Conservation (phyloP, 2,797 vertebrate species). For the Enteromius unitaeniatus region DNA sequence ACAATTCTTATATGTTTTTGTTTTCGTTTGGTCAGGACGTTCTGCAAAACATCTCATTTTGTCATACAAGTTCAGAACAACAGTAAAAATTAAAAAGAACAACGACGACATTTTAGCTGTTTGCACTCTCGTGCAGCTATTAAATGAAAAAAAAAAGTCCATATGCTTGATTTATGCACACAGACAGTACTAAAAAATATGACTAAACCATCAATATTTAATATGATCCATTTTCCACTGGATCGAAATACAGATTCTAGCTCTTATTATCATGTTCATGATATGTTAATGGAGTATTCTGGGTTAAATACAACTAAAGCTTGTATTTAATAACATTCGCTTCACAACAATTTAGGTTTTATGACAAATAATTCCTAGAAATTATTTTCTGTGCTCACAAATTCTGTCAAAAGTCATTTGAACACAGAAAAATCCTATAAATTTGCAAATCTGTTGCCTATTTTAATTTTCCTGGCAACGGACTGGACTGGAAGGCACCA, state of each 20-base stretch:
- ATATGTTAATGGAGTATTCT: background rate
- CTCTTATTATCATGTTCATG: background rate
- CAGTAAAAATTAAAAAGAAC: background rate
- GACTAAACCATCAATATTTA: background rate
- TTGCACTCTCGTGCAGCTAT: conserved; percentile 8
- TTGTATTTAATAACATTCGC: background rate
- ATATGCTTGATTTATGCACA: background rate
- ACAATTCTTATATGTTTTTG: background rate
- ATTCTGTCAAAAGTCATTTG: conserved; percentile 19
- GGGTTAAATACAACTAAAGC: background rate
- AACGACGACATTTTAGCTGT: background rate
- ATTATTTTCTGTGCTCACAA: background rate
- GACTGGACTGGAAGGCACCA: conserved; percentile 48
- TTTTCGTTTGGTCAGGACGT: background rate
- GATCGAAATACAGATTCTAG: conserved; percentile 15
- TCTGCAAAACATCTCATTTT: background rate
- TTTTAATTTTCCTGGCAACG: conserved; percentile 1
- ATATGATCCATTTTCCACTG: background rate
- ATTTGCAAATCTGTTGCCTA: background rate
- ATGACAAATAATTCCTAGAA: background rate
- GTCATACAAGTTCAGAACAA: background rate
- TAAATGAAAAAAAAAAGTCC: background rate
- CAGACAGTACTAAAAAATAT: background rate
- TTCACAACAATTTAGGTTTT: background rate
- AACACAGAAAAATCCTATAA: background rate